Percentiles rank a stretch among this genome's conserved stretches.
These are phyloP conservation scores for Acanthopleura granulata DNA, from an alignment of 2,888 invertebrate genomes.

Conservation along the genomic window DNA sequence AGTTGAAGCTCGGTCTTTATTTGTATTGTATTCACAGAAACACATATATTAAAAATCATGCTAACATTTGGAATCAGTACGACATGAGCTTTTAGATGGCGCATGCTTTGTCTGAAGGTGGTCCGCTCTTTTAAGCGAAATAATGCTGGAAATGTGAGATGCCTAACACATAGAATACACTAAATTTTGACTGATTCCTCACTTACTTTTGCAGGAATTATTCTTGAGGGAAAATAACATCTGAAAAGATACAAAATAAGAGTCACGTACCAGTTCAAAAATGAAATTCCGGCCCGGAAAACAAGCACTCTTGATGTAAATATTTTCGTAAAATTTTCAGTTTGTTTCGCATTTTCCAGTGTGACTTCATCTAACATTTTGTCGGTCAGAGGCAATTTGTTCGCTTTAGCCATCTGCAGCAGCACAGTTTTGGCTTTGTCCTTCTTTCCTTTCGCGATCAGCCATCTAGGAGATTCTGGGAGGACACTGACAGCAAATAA, in stretches of 20 bases:
- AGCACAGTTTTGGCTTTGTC: background rate
- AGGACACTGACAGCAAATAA: background rate
- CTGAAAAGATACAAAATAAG: background rate
- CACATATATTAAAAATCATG: too few relatives aligned
- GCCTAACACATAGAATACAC: too few relatives aligned
- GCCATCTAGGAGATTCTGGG: constrained; percentile 18
- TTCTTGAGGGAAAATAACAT: too few relatives aligned
- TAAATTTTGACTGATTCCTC: too few relatives aligned
- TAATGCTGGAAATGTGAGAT: too few relatives aligned
- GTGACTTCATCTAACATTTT: background rate
- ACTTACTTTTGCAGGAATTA: too few relatives aligned
- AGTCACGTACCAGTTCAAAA: constrained; percentile 12
- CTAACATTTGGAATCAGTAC: too few relatives aligned
- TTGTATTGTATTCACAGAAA: too few relatives aligned
- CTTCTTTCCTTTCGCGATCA: background rate
- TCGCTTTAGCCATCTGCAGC: background rate
- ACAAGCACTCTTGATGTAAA: constrained; percentile 1
- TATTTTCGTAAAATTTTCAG: background rate
- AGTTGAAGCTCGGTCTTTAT: too few relatives aligned
- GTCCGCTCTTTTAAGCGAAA: too few relatives aligned
- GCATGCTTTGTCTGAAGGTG: too few relatives aligned
- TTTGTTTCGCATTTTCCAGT: background rate
- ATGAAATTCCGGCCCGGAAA: background rate
- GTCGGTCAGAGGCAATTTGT: background rate
- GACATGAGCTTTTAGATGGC: too few relatives aligned